These are phyloP conservation scores for Callimorpha dominula DNA, from an alignment of 2,888 invertebrate species.

Conservation along the genomic window DNA sequence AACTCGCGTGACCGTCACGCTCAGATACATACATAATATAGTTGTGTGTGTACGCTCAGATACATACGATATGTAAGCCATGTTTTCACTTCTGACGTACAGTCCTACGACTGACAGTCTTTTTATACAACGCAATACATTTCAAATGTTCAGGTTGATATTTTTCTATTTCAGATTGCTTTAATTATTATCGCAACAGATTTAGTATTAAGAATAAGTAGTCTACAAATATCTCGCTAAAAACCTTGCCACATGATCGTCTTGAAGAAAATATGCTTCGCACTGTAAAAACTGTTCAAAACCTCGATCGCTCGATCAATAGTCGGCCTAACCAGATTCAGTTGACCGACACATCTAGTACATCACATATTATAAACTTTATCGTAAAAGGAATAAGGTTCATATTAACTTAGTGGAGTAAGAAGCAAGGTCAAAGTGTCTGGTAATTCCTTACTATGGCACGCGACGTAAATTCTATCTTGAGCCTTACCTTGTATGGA, in stretches of 20 bases:
- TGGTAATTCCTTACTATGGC: conserved; percentile 67
- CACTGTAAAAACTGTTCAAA: conserved; percentile 46
- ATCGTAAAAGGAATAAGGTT: background rate
- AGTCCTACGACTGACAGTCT: too few species aligned
- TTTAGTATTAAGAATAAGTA: background rate
- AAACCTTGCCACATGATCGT: conserved; percentile 25
- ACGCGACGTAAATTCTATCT: conserved; percentile 72
- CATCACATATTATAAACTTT: conserved; percentile 13
- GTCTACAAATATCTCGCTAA: background rate
- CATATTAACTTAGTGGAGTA: background rate
- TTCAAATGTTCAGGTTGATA: too few species aligned
- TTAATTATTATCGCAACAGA: background rate
- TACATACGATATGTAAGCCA: too few species aligned
- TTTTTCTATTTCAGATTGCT: too few species aligned
- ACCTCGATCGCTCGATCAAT: conserved; percentile 33
- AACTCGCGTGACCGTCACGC: too few species aligned
- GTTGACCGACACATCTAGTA: conserved; percentile 11
- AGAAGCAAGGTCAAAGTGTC: conserved; percentile 11
- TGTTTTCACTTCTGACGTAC: too few species aligned
- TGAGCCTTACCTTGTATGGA: conserved; percentile 59
- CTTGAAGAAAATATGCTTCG: conserved; percentile 44
- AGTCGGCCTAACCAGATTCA: conserved; percentile 24
- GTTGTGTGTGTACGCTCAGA: too few species aligned
- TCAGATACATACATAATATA: too few species aligned
- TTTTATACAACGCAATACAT: too few species aligned